phyloP scores from a whole-genome alignment of 2,888 invertebrate genomes.

The Seladonia tumulorum region DNA sequence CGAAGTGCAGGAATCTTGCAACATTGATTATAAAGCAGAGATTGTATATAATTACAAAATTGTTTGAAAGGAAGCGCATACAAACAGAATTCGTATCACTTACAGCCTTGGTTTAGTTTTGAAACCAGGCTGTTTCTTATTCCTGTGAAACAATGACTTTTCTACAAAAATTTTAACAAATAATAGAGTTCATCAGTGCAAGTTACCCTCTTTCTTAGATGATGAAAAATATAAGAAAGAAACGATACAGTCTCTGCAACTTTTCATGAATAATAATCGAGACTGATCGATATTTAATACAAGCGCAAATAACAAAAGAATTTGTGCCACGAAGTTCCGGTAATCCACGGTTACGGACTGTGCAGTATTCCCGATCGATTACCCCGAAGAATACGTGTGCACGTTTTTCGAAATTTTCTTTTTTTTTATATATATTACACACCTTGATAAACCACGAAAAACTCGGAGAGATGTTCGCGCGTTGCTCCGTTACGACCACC shows the following conservation, averaged over 20 bases:
- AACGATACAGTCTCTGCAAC: not conserved
- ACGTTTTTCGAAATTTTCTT: constrained; percentile 30
- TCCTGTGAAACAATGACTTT: not conserved
- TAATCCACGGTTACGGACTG: constrained; percentile 1
- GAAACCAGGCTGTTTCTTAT: not conserved
- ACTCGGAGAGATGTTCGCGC: constrained; percentile 39
- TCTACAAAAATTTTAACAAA: not conserved
- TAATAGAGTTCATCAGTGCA: not conserved
- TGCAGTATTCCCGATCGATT: constrained; percentile 22
- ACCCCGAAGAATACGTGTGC: constrained; percentile 12
- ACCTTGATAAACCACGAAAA: constrained; percentile 13
- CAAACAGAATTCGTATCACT: not conserved
- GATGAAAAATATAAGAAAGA: not conserved
- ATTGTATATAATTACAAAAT: not conserved
- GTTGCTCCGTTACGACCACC: constrained; percentile 67
- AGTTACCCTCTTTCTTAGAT: not conserved
- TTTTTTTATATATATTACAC: constrained; percentile 24
- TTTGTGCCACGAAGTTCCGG: constrained; percentile 10
- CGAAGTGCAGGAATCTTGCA: not conserved
- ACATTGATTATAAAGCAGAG: not conserved
- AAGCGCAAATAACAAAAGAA: not conserved
- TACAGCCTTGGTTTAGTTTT: no score
- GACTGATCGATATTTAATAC: not conserved
- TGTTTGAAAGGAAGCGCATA: no score
- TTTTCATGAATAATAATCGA: not conserved